phyloP scores from a whole-genome alignment of 2,888 invertebrate species.

The Drosophila differens region DNA sequence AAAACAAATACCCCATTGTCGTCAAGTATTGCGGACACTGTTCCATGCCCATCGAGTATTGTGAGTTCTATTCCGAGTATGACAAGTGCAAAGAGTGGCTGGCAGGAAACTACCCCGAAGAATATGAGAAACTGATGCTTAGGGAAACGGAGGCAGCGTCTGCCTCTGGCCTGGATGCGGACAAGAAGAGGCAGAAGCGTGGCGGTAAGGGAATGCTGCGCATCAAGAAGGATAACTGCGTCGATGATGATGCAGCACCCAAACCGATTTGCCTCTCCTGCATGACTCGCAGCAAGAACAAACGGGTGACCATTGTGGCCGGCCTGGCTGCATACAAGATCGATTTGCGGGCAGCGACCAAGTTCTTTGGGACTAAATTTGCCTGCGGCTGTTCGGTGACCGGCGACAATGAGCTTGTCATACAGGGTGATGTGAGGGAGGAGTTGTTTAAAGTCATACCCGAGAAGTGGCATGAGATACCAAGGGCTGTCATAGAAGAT shows the following conservation, averaged over 20 bases:
- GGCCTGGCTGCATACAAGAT: conserved; percentile 43
- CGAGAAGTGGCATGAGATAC: conserved; percentile 44
- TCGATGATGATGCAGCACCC: conserved; percentile 23
- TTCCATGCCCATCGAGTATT: conserved; percentile 52
- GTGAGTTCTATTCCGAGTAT: conserved; percentile 48
- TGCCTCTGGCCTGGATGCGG: conserved; percentile 8
- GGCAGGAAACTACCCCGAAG: conserved; percentile 40
- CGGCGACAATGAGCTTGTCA: conserved; percentile 39
- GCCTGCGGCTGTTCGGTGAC: conserved; percentile 50
- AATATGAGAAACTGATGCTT: conserved; percentile 30
- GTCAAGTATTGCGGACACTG: conserved; percentile 54
- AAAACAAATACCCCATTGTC: conserved; percentile 41
- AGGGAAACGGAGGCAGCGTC: conserved; percentile 7
- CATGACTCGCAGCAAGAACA: conserved; percentile 48
- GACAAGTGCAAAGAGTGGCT: conserved; percentile 57
- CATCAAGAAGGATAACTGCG: conserved; percentile 24
- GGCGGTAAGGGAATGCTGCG: conserved; percentile 46
- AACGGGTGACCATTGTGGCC: conserved; percentile 43
- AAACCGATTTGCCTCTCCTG: conserved; percentile 37
- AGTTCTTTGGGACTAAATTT: conserved; percentile 49
- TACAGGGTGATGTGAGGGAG: conserved; percentile 51
- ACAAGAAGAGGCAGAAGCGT: conserved; percentile 48
- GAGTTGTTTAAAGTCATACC: conserved; percentile 43
- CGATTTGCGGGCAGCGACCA: conserved; percentile 48
- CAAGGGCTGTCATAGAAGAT: conserved; percentile 20